Conservation (phyloP, 2,797 vertebrate genomes). For the Phyllotis vaccarum region DNA sequence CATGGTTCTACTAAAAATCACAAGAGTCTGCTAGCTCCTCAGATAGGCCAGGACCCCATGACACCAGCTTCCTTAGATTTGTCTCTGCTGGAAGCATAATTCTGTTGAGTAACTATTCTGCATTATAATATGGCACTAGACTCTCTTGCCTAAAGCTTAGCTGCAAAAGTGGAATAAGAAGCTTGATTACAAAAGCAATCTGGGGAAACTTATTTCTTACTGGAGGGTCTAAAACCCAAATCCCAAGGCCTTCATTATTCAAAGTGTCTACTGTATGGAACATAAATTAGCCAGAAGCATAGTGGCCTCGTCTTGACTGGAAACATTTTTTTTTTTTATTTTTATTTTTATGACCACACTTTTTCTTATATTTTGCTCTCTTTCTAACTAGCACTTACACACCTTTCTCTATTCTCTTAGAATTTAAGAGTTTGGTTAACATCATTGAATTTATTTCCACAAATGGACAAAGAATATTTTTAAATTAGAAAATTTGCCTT, state of each 20-base stretch:
- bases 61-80: neutral
- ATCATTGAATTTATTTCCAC: neutral
- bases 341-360: neutral
- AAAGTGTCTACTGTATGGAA: neutral
- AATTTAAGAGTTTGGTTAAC: neutral
- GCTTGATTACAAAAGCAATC: neutral
- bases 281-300: neutral
- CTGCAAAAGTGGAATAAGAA: neutral
- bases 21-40: neutral
- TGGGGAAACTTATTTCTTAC: neutral
- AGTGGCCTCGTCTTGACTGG: neutral
- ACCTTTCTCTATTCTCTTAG: slow-evolving; percentile 20
- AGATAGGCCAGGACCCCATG: neutral
- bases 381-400: neutral
- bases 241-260: neutral
- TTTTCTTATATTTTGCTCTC: neutral
- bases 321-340: neutral
- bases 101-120: neutral
- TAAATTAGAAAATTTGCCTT: slow-evolving; percentile 16
- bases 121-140: neutral
- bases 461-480: neutral
- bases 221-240: neutral
- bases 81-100: slow-evolving; percentile 11
- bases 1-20: neutral
- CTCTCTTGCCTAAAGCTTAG: neutral